A percentile compares a stretch with the other conserved stretches of the same genome.
These are phyloP conservation scores for Megaceryle alcyon DNA, from an alignment of 2,797 vertebrate species.

Conservation along the genomic window DNA sequence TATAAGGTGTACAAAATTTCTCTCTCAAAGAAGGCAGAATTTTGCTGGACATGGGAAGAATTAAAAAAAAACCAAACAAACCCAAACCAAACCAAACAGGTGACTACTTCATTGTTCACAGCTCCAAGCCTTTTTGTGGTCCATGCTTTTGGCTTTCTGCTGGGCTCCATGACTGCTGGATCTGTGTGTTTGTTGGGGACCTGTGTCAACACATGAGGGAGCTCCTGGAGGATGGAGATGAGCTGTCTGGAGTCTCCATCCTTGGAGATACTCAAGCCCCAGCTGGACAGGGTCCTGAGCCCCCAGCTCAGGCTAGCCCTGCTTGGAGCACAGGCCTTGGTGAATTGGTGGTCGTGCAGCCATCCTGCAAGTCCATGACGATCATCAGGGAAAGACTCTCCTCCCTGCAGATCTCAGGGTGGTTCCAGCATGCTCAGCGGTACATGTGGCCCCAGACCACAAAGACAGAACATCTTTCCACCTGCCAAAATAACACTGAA, in stretches of 20 bases:
- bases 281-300: not conserved
- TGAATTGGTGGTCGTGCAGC: rapidly evolving
- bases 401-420: not conserved
- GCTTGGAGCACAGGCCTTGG: not conserved
- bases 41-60: not conserved
- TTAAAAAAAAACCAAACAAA: not conserved
- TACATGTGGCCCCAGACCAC: not conserved
- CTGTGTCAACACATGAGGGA: not conserved
- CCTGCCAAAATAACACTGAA: not conserved
- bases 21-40: not conserved
- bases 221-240: not conserved
- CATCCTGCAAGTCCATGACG: rapidly evolving
- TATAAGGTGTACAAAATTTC: not conserved
- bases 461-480: not conserved
- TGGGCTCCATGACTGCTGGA: not conserved
- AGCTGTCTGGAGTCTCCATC: not conserved
- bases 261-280: not conserved
- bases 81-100: no score
- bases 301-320: rapidly evolving
- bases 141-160: not conserved
- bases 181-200: rapidly evolving
- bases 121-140: not conserved
- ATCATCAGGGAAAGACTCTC: not conserved
- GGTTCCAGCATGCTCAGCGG: not conserved
- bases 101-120: not conserved